Percentiles rank a stretch among this genome's conserved stretches.
phyloP scores from a whole-genome alignment of 2,113 vertebrate species.

The Amazona vittata region DNA sequence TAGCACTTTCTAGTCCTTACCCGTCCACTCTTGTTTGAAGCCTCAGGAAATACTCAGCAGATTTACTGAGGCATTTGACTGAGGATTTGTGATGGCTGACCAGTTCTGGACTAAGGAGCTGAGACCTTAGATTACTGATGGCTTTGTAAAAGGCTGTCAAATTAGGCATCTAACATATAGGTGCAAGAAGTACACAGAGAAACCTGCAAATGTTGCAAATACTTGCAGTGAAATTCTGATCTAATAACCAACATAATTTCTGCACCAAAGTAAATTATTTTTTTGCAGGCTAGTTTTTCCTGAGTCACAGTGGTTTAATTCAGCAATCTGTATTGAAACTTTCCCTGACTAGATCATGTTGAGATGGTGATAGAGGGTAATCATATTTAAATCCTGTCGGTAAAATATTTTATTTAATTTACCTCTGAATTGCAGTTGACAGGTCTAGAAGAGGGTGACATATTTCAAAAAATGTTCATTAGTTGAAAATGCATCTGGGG shows the following conservation, averaged over 20 bases:
- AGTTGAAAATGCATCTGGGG: neutral
- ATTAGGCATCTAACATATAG: neutral
- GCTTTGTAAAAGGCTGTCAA: neutral
- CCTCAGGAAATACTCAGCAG: slow-evolving; percentile 6
- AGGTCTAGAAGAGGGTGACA: neutral
- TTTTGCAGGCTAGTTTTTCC: neutral
- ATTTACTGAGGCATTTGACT: neutral
- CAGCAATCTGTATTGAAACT: neutral
- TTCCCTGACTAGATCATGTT: neutral
- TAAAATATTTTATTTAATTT: slow-evolving; percentile 34
- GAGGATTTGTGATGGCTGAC: slow-evolving; percentile 4
- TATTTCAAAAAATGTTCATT: neutral
- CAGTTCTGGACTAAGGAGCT: neutral
- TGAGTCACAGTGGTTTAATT: neutral
- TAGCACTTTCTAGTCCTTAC: neutral
- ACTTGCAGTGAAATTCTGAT: neutral
- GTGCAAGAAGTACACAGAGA: neutral
- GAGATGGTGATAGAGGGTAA: neutral
- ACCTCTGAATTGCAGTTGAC: neutral
- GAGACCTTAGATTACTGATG: neutral
- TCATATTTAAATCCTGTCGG: neutral
- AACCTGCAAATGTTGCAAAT: neutral
- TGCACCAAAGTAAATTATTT: neutral
- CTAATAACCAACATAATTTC: neutral
- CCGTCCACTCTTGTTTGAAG: neutral